A percentile compares a stretch with the other conserved stretches of the same genome.
phyloP scores from a whole-genome alignment of 2,797 vertebrate genomes.

The Etheostoma perlongum region DNA sequence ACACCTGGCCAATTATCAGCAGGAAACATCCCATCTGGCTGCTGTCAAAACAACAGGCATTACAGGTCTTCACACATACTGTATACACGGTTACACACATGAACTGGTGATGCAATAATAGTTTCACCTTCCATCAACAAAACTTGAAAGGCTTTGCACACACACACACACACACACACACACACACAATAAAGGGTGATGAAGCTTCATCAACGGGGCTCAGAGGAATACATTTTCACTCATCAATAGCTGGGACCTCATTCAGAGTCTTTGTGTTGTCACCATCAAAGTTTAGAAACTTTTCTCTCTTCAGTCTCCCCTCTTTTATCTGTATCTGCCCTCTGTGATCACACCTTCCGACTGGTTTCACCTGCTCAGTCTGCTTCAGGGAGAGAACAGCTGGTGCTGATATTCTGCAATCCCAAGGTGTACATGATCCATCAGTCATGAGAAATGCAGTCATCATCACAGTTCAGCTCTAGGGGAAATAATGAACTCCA shows the following conservation, averaged over 20 bases:
- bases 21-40: constrained; percentile 62
- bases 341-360: constrained; percentile 1
- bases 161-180: constrained; percentile 8
- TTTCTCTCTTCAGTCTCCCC: constrained; percentile 9
- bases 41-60: constrained; percentile 66
- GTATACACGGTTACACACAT: neutral
- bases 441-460: constrained; percentile 9
- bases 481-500: constrained; percentile 9
- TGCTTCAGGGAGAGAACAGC: constrained; percentile 28
- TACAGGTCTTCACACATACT: constrained; percentile 21
- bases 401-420: constrained; percentile 9
- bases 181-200: neutral
- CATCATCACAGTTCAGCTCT: constrained; percentile 13
- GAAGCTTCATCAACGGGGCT: neutral
- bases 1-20: constrained; percentile 66
- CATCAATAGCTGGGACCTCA: neutral
- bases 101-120: constrained; percentile 16
- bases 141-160: constrained; percentile 12
- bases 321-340: constrained; percentile 1
- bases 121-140: neutral
- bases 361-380: constrained; percentile 5
- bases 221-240: neutral
- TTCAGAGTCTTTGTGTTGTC: neutral
- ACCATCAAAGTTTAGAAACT: constrained; percentile 10
- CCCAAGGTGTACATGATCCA: neutral